Evolutionary conservation across 2,888 invertebrate genomes (phyloP), one percentile per base, ranked within the genome.

Genomic region (Autographa pulchrina): DNA sequence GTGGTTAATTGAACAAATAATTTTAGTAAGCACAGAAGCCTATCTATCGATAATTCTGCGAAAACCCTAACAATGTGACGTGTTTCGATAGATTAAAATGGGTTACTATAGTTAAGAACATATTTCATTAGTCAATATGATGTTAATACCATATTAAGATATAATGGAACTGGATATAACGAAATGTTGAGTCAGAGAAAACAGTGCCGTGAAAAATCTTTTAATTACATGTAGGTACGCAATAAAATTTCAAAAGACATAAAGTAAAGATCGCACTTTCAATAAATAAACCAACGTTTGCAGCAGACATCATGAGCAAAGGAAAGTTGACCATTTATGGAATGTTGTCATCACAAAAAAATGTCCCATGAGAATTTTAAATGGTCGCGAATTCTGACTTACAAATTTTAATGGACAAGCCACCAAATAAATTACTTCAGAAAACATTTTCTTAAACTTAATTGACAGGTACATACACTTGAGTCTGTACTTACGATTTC

Each of bases 311-410:
- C 59, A 62, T 67, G 70, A 62, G 75, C 74, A 69, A 80, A 84
- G 80, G 89, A 90, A 90, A 91, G 88, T 87, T 87, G 64, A 68
- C 87, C 84, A 65, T 87, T 81, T 85, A 89, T 65, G 88, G 90
- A 82, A 90, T 82, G 86, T 86, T 86, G 86, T 77, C 85, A 75
- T 77, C 72, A 72, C 74, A 83, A 84, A 87, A 84, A 74, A 80
- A 75, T 48, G 76, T 70, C 69, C 60, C 72, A 75, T 68, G 64
- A 74, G 66, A 83, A 78, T 80, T 72, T 80, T 74, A 84, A 81
- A 81, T 66, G 65, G 48, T 76, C 70, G 63, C 65, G 63, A 74
- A 78, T 71, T 67, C 65, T 58, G 67, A 75, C 65, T 61, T 68
- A 72, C 69, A 59, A 62, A 78, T 75, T 70, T 48, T 60, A 75